These are phyloP conservation scores for Ellobium chinense DNA, from an alignment of 2,888 invertebrate genomes.

Conservation along the genomic window DNA sequence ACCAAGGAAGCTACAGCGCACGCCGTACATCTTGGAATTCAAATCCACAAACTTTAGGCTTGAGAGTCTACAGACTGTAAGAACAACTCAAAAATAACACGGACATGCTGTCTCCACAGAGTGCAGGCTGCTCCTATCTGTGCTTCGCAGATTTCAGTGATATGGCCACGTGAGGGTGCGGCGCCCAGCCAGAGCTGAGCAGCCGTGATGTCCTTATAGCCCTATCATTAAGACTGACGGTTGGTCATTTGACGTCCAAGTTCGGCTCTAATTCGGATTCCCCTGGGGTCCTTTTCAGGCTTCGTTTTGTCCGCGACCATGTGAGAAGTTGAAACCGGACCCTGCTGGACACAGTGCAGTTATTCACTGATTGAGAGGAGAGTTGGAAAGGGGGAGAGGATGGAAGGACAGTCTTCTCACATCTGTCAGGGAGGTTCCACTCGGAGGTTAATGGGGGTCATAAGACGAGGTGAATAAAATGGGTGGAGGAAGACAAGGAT, in stretches of 20 bases:
- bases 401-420: neutral
- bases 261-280: constrained; percentile 14
- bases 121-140: too few species aligned
- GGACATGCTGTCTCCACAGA: too few species aligned
- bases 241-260: constrained; percentile 8
- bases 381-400: neutral
- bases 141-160: too few species aligned
- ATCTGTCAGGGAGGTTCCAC: neutral
- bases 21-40: too few species aligned
- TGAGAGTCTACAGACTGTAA: too few species aligned
- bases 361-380: neutral
- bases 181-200: too few species aligned
- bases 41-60: too few species aligned
- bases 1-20: too few species aligned
- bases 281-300: neutral
- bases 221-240: constrained; percentile 12
- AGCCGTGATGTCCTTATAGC: too few species aligned
- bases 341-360: neutral
- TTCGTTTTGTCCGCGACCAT: constrained; percentile 17
- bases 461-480: neutral
- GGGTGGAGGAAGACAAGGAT: too few species aligned
- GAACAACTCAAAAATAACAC: too few species aligned
- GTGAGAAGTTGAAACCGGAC: neutral
- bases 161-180: too few species aligned
- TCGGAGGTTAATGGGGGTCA: constrained; percentile 12